Base-by-base conservation (phyloP, 2,113 vertebrate genomes). In the Aspiorhynchus laticeps region DNA sequence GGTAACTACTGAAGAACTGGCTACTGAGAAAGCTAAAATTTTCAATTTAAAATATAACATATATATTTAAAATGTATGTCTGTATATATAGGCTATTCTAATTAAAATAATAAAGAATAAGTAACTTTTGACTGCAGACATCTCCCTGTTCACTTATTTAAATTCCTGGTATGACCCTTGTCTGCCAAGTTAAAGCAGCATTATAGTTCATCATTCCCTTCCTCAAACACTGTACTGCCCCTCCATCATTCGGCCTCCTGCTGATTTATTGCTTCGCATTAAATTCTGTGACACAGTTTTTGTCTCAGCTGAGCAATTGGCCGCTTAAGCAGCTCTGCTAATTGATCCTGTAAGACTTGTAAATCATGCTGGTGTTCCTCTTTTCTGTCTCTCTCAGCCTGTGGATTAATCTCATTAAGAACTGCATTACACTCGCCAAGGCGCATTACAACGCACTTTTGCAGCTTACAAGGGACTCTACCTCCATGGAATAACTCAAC, bases 311-410 rank as follows among this genome's bases (percentile, higher is more conserved):
- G 83, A 89, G 56, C 79, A 87, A 89, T 86, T 88, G 78, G 85
- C 80, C 77, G 80, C 65, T 87, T 85, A 87, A 85, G 82, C 83
- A 31, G 71, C 73, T 89, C 78, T 53, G 80, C 88, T 87, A 87
- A 87, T 89, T 87, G 85, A 89, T 87, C 86, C 83, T 85, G 86
- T 84, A 89, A 87, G 86, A 80, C 86, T 87, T 89, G 88, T 89
- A 87, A 89, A 87, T 89, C 88, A 77, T 85, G 78, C 88, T 79
- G 73, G 85, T 80, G 53, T 87, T 75, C 85, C 81, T 84, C 85
- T 41, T 89, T 84, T 81, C 41, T 63, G 56, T 86, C 85, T 89
- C 74, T 46, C 46, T 69, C 83, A 87, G 88, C 81, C 80, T 84
- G 81, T 65, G 79, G 71, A 85, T 73, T 89, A 89, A 87, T 89